These are phyloP conservation scores for Nymphalis urticae DNA, from an alignment of 2,888 invertebrate species.

Conservation along the genomic window DNA sequence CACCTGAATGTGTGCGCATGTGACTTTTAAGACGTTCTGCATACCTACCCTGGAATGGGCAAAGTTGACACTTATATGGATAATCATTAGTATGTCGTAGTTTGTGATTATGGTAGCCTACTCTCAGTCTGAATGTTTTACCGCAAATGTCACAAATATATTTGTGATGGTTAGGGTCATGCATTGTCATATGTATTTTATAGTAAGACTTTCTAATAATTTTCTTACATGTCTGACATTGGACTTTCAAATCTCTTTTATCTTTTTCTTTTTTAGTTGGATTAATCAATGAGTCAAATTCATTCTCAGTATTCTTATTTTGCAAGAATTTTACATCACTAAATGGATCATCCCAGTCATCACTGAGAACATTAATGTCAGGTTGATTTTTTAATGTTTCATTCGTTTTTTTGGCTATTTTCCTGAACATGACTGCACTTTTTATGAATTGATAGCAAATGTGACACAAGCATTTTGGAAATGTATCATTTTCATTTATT, in stretches of 20 bases:
- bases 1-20: conserved; percentile 50
- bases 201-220: conserved; percentile 48
- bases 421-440: conserved; percentile 57
- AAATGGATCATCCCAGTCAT: background rate
- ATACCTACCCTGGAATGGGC: conserved; percentile 52
- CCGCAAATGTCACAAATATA: conserved; percentile 54
- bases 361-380: conserved; percentile 14
- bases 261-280: conserved; percentile 18
- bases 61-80: conserved; percentile 49
- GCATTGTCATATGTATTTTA: conserved; percentile 51
- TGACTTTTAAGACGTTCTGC: conserved; percentile 50
- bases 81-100: conserved; percentile 50
- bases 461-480: conserved; percentile 59
- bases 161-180: conserved; percentile 50
- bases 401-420: conserved; percentile 55
- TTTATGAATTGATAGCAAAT: conserved; percentile 58
- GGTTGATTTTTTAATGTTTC: conserved; percentile 48
- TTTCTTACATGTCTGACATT: conserved; percentile 50
- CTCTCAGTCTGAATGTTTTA: conserved; percentile 50
- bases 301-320: background rate
- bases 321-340: background rate
- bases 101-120: conserved; percentile 53
- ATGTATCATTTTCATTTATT: conserved; percentile 51
- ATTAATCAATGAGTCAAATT: background rate
- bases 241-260: conserved; percentile 44